Conservation (phyloP, 2,888 invertebrate genomes). For the Amaurobius ferox region DNA sequence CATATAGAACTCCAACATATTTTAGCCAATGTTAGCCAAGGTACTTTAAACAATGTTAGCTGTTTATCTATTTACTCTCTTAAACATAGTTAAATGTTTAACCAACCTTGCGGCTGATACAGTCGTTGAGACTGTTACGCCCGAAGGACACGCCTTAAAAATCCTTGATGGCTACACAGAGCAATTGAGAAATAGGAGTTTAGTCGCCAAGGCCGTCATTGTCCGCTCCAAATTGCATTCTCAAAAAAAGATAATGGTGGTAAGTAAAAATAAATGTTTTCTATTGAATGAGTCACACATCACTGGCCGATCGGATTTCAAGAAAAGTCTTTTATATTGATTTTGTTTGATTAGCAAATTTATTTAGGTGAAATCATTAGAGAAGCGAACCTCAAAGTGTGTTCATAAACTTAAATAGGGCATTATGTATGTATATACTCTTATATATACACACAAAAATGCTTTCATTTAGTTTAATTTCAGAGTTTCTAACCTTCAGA, state of each 20-base stretch:
- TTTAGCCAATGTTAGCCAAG: no score
- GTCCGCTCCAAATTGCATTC: not conserved
- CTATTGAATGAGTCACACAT: not conserved
- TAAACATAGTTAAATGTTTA: not conserved
- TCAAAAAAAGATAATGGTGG: not conserved
- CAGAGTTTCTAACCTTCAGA: no score
- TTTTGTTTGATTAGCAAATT: no score
- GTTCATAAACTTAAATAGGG: no score
- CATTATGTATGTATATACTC: no score
- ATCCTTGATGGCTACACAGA: conserved; percentile 3
- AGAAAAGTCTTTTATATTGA: no score
- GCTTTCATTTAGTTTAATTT: no score
- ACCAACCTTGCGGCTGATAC: not conserved
- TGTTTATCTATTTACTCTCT: not conserved
- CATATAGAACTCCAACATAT: no score
- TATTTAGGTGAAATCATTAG: no score
- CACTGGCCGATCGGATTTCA: not conserved
- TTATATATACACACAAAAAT: no score
- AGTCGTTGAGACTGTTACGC: not conserved
- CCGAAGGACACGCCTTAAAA: conserved; percentile 4
- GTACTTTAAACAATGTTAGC: no score
- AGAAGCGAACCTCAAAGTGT: no score
- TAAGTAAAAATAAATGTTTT: not conserved
- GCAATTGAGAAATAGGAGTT: not conserved
- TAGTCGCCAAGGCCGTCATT: not conserved